Evolutionary conservation across 2,113 vertebrate species (phyloP).

Genomic region (Pogonocichla stellata): DNA sequence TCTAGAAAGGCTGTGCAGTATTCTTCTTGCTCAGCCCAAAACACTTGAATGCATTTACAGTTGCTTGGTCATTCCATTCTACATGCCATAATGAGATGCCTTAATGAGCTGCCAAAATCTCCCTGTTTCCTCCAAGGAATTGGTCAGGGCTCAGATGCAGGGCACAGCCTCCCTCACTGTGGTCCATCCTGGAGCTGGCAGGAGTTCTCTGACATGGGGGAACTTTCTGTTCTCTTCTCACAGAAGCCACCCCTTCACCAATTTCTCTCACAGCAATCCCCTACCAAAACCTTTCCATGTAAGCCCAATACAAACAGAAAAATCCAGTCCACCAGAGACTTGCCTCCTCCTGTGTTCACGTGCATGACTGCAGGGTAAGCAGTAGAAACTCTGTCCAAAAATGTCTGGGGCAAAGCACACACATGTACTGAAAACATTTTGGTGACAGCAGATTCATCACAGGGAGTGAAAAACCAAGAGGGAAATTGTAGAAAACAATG

Average conservation of each 20-base stretch:
- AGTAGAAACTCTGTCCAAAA: background rate
- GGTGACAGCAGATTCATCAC: background rate
- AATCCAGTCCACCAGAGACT: background rate
- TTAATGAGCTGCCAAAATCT: background rate
- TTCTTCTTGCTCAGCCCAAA: background rate
- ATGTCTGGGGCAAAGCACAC: background rate
- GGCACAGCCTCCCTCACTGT: background rate
- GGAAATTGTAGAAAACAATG: background rate
- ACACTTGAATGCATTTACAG: background rate
- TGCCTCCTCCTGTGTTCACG: background rate
- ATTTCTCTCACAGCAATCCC: fast-evolving
- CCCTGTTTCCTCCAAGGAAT: background rate
- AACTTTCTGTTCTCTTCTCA: background rate
- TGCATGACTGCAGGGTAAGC: background rate
- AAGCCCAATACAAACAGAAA: background rate
- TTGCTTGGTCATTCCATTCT: background rate
- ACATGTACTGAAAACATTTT: background rate
- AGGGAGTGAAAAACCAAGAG: background rate
- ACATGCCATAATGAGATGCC: background rate
- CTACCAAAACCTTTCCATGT: background rate
- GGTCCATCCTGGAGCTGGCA: background rate
- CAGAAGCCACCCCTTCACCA: background rate
- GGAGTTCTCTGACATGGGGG: fast-evolving
- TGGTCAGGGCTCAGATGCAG: background rate
- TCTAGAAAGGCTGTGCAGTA: background rate